Percentiles rank a stretch among this genome's conserved stretches.
These are phyloP conservation scores for Mastomys natalensis DNA, from an alignment of 2,113 vertebrate genomes.

Conservation along the genomic window DNA sequence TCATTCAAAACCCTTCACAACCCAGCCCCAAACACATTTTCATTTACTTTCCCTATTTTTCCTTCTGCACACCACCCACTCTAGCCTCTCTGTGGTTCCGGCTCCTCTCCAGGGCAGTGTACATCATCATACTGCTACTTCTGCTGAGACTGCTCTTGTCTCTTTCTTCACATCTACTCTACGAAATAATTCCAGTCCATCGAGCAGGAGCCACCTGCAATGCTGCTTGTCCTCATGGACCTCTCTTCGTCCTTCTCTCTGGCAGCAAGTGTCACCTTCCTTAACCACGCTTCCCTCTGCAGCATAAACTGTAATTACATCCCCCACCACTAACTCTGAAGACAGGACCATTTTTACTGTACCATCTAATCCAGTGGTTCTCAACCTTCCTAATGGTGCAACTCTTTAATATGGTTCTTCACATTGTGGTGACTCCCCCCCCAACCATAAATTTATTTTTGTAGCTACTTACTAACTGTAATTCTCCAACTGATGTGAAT, in stretches of 20 bases:
- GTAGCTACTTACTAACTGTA: background rate
- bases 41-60: background rate
- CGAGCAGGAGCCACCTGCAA: background rate
- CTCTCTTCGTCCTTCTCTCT: background rate
- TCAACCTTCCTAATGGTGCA: background rate
- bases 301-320: background rate
- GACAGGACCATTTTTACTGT: background rate
- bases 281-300: background rate
- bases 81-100: background rate
- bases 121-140: background rate
- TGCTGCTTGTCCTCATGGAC: background rate
- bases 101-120: background rate
- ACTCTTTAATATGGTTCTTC: background rate
- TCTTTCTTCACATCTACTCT: background rate
- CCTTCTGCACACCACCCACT: background rate
- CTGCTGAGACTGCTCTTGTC: background rate
- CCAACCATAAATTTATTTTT: background rate
- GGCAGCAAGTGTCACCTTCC: background rate
- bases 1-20: constrained; percentile 20
- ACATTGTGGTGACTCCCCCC: background rate
- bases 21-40: background rate
- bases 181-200: background rate
- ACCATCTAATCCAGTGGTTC: background rate
- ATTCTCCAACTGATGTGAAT: background rate
- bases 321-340: background rate